Percentiles rank a stretch among this genome's conserved stretches.
Conservation (phyloP, 2,888 invertebrate genomes). For the Serrognathus titanus region DNA sequence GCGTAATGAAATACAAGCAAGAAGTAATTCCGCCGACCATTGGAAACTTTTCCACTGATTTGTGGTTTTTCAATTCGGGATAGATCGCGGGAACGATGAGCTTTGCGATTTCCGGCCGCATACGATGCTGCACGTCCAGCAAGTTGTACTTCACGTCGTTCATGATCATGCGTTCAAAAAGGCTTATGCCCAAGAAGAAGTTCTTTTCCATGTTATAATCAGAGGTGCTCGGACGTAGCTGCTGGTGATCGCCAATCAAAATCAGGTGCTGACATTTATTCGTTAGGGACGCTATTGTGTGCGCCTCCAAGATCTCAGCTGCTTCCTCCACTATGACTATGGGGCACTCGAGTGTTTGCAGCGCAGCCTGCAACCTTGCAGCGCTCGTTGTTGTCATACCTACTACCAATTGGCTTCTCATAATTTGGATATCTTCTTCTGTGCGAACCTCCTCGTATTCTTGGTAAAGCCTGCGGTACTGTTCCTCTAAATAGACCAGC, state of each 20-base stretch:
- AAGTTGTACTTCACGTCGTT: constrained; percentile 58
- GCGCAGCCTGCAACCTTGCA: constrained; percentile 61
- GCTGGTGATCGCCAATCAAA: constrained; percentile 83
- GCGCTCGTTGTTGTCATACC: constrained; percentile 79
- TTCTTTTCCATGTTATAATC: constrained; percentile 64
- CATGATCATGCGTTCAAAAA: constrained; percentile 77
- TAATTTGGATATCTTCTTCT: constrained; percentile 56
- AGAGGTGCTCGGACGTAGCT: constrained; percentile 59
- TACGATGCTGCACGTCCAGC: constrained; percentile 69
- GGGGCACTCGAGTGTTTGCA: constrained; percentile 59
- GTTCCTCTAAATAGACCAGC: constrained; percentile 24
- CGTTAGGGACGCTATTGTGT: constrained; percentile 73
- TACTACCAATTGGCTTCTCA: constrained; percentile 57
- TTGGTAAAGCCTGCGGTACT: constrained; percentile 28
- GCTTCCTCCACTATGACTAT: constrained; percentile 85
- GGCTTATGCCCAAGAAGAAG: constrained; percentile 70
- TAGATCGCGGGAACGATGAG: constrained; percentile 69
- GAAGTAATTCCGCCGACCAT: constrained; percentile 58
- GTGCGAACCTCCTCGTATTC: constrained; percentile 37
- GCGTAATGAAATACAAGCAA: constrained; percentile 67
- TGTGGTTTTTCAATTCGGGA: constrained; percentile 57
- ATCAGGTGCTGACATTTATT: constrained; percentile 74
- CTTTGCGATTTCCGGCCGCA: constrained; percentile 65
- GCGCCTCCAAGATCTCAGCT: constrained; percentile 82
- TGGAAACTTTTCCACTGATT: constrained; percentile 55